Percentiles rank a stretch among this genome's conserved stretches.
These are phyloP conservation scores for Lasioglossum oenotherae DNA, from an alignment of 2,888 invertebrate species.

Conservation along the genomic window DNA sequence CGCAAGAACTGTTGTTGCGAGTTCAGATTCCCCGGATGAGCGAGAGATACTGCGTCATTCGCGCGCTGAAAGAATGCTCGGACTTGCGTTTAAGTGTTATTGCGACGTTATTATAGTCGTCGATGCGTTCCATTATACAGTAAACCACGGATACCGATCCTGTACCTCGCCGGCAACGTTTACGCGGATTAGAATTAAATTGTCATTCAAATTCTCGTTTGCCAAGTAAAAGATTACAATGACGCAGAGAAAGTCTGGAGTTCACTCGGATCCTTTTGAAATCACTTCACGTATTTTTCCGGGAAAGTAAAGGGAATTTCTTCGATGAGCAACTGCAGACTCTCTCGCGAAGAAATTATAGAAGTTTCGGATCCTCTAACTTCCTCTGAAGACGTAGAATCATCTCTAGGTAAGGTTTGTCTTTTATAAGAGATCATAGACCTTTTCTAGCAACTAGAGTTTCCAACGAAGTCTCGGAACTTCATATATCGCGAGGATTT, in stretches of 20 bases:
- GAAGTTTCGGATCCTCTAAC: neutral
- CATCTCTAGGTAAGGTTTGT: neutral
- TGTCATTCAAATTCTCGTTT: neutral
- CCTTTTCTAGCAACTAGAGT: neutral
- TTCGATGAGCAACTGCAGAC: no score
- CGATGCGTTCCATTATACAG: neutral
- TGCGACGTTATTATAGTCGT: neutral
- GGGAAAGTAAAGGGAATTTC: neutral
- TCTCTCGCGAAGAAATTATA: neutral
- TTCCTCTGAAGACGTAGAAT: neutral
- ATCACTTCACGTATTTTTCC: neutral
- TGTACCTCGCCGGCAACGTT: neutral
- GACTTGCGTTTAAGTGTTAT: conserved; percentile 14
- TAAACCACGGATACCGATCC: neutral
- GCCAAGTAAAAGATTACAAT: neutral
- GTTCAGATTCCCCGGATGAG: conserved; percentile 3
- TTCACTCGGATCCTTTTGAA: neutral
- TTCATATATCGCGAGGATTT: neutral
- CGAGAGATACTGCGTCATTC: neutral
- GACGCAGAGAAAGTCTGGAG: neutral
- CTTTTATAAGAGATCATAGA: neutral
- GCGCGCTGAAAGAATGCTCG: conserved; percentile 5
- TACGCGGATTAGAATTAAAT: neutral
- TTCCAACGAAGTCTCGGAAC: neutral
- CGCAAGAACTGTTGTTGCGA: conserved; percentile 17